phyloP scores from a whole-genome alignment of 92 coral and sea anemone species.

The Parazoanthus swiftii region DNA sequence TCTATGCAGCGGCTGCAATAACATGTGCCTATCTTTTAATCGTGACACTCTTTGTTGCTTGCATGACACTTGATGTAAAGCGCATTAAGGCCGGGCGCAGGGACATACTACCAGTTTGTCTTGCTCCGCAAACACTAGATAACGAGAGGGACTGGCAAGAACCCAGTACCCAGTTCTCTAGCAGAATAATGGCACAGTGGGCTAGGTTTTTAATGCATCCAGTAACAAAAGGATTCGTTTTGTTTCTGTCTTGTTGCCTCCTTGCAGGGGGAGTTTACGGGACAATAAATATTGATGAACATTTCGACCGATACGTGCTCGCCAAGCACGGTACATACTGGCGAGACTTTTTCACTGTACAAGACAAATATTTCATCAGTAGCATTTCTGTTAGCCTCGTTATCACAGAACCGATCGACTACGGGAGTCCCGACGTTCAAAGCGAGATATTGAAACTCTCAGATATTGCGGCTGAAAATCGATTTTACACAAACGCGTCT shows the following conservation, averaged over 20 bases:
- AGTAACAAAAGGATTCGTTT: conserved; percentile 56
- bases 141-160: conserved; percentile 71
- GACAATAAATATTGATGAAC: conserved; percentile 64
- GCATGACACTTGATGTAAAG: conserved; percentile 68
- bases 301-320: conserved; percentile 67
- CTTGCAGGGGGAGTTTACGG: conserved; percentile 78
- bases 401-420: conserved; percentile 45
- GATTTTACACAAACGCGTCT: conserved; percentile 55
- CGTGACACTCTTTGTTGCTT: conserved; percentile 83
- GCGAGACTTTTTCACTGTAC: conserved; percentile 53
- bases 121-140: conserved; percentile 47
- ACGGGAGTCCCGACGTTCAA: conserved; percentile 50
- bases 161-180: conserved; percentile 57
- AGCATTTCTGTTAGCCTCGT: conserved; percentile 66
- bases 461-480: conserved; percentile 53
- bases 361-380: conserved; percentile 62
- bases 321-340: conserved; percentile 83
- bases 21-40: conserved; percentile 70
- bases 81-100: conserved; percentile 78
- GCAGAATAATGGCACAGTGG: conserved; percentile 65
- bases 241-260: conserved; percentile 53
- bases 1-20: conserved; percentile 76
- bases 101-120: conserved; percentile 77
- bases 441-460: conserved; percentile 56
- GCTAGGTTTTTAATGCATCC: conserved; percentile 55